Conservation (phyloP, 2,888 invertebrate species). For the Pristionchus mayeri region DNA sequence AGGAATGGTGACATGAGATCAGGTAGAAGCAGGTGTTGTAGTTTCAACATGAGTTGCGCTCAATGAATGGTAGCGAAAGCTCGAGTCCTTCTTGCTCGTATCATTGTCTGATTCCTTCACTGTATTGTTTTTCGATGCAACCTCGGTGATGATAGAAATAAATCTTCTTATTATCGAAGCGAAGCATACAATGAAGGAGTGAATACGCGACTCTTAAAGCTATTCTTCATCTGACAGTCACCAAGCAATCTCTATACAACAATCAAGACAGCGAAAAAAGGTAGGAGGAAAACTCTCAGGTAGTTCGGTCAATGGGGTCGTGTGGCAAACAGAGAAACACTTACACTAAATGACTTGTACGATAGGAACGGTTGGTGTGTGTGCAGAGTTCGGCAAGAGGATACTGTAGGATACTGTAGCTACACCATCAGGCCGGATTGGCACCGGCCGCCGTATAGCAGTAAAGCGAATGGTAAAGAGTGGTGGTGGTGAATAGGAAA, state of each 20-base stretch:
- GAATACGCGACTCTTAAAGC: slow-evolving; percentile 45
- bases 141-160: background rate
- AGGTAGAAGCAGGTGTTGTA: too few relatives aligned
- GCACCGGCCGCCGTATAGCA: slow-evolving; percentile 30
- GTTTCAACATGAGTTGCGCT: too few relatives aligned
- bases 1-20: too few relatives aligned
- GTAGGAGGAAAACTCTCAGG: slow-evolving; percentile 30
- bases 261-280: background rate
- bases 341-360: slow-evolving; percentile 35
- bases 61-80: too few relatives aligned
- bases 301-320: slow-evolving; percentile 37
- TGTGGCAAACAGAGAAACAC: slow-evolving; percentile 6
- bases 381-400: slow-evolving; percentile 14
- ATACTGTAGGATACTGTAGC: slow-evolving; percentile 37
- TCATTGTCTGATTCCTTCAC: too few relatives aligned
- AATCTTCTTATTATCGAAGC: slow-evolving; percentile 37
- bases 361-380: slow-evolving; percentile 15
- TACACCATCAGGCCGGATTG: slow-evolving; percentile 32
- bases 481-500: slow-evolving; percentile 24
- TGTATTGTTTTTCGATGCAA: too few relatives aligned
- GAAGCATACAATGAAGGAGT: background rate
- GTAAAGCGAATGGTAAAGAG: slow-evolving; percentile 42
- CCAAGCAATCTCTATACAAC: slow-evolving; percentile 43
- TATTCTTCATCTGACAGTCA: slow-evolving; percentile 41
- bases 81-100: too few relatives aligned